Percentiles rank a stretch among this genome's conserved stretches.
Conservation (phyloP, 2,888 invertebrate genomes). For the Apantesis nais region DNA sequence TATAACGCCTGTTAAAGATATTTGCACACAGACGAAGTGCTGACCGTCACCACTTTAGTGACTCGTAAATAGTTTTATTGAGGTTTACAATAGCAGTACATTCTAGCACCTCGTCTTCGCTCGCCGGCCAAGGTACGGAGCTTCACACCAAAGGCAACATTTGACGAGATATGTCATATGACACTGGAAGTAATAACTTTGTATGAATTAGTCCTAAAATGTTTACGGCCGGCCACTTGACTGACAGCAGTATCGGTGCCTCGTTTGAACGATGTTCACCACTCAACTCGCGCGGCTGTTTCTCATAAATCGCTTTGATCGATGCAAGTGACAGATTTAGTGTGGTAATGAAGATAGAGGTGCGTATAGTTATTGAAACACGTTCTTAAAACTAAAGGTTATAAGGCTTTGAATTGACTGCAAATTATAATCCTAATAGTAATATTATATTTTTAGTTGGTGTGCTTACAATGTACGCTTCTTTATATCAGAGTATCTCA, state of each 20-base stretch:
- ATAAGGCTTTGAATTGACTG: not conserved
- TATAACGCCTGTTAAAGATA: slow-evolving; percentile 11
- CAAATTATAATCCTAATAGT: not conserved
- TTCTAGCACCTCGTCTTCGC: slow-evolving; percentile 13
- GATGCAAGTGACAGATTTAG: slow-evolving; percentile 37
- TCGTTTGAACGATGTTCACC: slow-evolving; percentile 38
- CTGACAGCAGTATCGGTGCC: slow-evolving; percentile 41
- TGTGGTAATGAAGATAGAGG: slow-evolving; percentile 25
- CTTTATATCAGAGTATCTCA: not conserved
- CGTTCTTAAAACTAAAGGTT: slow-evolving; percentile 24
- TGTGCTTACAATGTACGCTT: not conserved
- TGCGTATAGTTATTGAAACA: slow-evolving; percentile 20
- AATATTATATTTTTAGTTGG: too few relatives aligned
- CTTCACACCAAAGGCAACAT: slow-evolving; percentile 31
- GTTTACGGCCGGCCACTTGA: slow-evolving; percentile 52
- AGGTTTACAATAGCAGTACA: slow-evolving; percentile 23
- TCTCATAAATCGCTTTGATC: slow-evolving; percentile 35
- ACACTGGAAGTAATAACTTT: slow-evolving; percentile 54
- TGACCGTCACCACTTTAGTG: slow-evolving; percentile 27
- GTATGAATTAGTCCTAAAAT: slow-evolving; percentile 59
- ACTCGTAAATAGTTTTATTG: slow-evolving; percentile 29
- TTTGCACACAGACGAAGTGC: slow-evolving; percentile 25
- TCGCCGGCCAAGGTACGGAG: slow-evolving; percentile 37
- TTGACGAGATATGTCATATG: slow-evolving; percentile 26
- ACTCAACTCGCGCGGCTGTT: slow-evolving; percentile 32